phyloP scores from a whole-genome alignment of 2,797 vertebrate species.

The Chromobotia macracanthus region DNA sequence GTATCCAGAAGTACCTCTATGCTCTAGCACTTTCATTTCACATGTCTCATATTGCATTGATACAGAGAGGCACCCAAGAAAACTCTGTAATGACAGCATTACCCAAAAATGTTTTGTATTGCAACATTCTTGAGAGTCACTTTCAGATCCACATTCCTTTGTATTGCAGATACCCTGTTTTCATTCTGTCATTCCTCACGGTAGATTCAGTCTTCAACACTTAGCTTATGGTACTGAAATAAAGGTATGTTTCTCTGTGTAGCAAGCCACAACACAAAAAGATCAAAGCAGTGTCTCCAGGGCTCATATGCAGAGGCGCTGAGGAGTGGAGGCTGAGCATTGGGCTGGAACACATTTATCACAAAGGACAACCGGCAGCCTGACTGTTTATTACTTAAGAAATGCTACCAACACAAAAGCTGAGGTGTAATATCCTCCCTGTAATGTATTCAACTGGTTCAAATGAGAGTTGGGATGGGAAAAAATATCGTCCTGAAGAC shows the following conservation, averaged over 20 bases:
- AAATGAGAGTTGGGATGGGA: neutral
- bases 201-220: conserved; percentile 30
- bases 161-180: conserved; percentile 20
- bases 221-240: conserved; percentile 25
- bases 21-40: neutral
- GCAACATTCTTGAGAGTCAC: neutral
- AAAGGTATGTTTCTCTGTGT: conserved; percentile 39
- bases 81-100: neutral
- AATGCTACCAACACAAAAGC: conserved; percentile 29
- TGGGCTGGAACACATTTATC: conserved; percentile 45
- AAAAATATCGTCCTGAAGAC: neutral
- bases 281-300: conserved; percentile 45
- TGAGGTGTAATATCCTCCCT: conserved; percentile 38
- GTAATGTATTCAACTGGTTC: conserved; percentile 23
- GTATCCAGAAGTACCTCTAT: neutral
- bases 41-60: neutral
- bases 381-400: neutral
- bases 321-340: conserved; percentile 25
- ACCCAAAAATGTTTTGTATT: neutral
- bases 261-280: conserved; percentile 25
- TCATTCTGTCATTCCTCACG: conserved; percentile 31
- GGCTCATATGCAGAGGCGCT: conserved; percentile 10
- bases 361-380: conserved; percentile 43
- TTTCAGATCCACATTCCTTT: neutral
- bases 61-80: neutral